These are phyloP conservation scores for Porphyrio hochstetteri DNA, from an alignment of 2,113 vertebrate genomes.

Conservation along the genomic window DNA sequence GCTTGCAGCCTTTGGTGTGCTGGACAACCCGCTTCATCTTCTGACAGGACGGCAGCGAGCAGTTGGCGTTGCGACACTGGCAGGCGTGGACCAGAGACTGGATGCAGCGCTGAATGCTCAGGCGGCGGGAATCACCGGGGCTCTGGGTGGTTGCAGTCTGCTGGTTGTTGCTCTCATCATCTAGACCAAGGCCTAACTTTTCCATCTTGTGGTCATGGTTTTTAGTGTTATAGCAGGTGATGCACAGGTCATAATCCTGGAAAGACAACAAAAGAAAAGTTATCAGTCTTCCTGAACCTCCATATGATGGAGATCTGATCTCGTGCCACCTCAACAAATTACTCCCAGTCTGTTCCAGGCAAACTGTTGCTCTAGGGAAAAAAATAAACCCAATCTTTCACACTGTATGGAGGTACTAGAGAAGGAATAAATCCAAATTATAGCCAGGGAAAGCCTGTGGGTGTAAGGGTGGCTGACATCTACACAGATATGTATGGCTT, in stretches of 20 bases:
- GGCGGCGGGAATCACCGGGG: conserved; percentile 92
- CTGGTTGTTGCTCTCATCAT: conserved; percentile 93
- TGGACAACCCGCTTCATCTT: conserved; percentile 99
- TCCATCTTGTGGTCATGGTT: conserved; percentile 99
- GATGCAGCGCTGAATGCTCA: conserved; percentile 98
- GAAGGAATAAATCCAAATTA: neutral
- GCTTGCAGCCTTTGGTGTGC: conserved; percentile 96
- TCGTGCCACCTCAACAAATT: neutral
- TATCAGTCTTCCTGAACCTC: neutral
- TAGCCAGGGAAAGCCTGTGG: neutral
- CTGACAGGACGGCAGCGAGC: conserved; percentile 94
- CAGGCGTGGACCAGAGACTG: conserved; percentile 97
- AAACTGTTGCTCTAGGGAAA: neutral
- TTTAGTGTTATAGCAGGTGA: conserved; percentile 96
- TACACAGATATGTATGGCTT: neutral
- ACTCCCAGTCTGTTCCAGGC: neutral
- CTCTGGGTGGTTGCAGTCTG: conserved; percentile 90
- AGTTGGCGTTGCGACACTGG: conserved; percentile 98
- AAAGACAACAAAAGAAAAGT: neutral
- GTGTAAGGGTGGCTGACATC: neutral
- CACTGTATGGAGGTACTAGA: neutral
- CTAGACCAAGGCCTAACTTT: conserved; percentile 93
- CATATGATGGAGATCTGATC: neutral
- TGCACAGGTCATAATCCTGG: conserved; percentile 97
- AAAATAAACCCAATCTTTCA: neutral